A percentile compares a stretch with the other conserved stretches of the same genome.
These are phyloP conservation scores for Ophthalmolycus amberensis DNA, from an alignment of 2,113 vertebrate species.

Conservation along the genomic window DNA sequence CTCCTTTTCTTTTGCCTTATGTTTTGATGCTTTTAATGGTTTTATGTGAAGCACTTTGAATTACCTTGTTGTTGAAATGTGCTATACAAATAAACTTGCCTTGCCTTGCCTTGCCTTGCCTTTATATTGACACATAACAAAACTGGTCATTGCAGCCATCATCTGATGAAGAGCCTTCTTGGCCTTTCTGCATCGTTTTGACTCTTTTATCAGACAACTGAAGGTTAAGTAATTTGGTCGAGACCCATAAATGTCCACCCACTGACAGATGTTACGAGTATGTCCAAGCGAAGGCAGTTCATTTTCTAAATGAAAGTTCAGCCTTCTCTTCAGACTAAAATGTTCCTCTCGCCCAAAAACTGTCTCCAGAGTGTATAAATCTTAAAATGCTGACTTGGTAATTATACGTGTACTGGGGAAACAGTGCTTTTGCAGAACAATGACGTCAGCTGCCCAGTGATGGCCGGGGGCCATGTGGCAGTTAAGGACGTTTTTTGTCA, in stretches of 20 bases:
- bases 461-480: too few species aligned
- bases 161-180: not conserved
- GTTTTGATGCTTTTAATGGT: too few species aligned
- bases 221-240: not conserved
- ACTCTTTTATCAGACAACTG: not conserved
- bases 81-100: too few species aligned
- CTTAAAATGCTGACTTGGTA: not conserved
- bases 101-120: too few species aligned
- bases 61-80: too few species aligned
- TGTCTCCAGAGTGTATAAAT: not conserved
- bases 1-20: too few species aligned
- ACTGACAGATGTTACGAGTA: not conserved
- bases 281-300: not conserved
- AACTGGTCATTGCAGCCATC: not conserved
- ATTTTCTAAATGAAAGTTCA: not conserved
- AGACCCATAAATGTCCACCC: not conserved
- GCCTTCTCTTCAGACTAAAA: not conserved
- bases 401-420: not conserved
- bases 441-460: not conserved
- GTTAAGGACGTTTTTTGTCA: not conserved
- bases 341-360: not conserved
- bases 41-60: too few species aligned
- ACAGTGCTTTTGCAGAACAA: not conserved
- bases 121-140: not conserved
- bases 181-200: not conserved